A percentile compares a stretch with the other conserved stretches of the same genome.
These are phyloP conservation scores for Zaprionus tsacasi DNA, from an alignment of 1,140 invertebrate genomes.

Conservation along the genomic window DNA sequence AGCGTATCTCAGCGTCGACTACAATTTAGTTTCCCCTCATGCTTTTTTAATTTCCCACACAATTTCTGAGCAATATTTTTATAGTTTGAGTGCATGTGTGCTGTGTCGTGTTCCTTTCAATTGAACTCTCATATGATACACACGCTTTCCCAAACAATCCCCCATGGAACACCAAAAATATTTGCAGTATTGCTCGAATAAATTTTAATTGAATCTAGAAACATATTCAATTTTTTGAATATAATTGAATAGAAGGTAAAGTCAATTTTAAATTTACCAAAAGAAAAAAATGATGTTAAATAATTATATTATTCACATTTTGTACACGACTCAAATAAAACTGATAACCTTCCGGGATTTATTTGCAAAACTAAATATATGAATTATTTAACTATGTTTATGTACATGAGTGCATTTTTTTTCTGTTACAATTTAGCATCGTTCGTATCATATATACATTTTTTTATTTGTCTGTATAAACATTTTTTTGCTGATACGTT, in stretches of 20 bases:
- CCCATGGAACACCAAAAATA: slow-evolving; percentile 12
- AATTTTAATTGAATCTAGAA: slow-evolving; percentile 17
- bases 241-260: not conserved
- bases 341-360: not conserved
- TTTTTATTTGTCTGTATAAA: slow-evolving; percentile 31
- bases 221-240: not conserved
- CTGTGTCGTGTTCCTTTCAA: slow-evolving; percentile 52
- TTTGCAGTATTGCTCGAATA: slow-evolving; percentile 14
- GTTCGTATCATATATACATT: not conserved
- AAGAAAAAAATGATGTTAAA: not conserved
- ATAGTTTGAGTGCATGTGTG: not conserved
- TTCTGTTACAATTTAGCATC: not conserved
- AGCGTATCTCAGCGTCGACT: not conserved
- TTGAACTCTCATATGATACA: slow-evolving; percentile 16
- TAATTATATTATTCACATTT: not conserved
- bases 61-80: slow-evolving; percentile 57
- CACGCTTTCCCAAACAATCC: slow-evolving; percentile 3
- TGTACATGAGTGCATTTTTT: not conserved
- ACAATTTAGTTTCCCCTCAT: not conserved
- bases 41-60: slow-evolving; percentile 63
- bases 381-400: slow-evolving; percentile 3
- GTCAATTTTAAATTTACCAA: not conserved
- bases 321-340: not conserved
- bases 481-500: not conserved
- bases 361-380: not conserved